A percentile compares a stretch with the other conserved stretches of the same genome.
phyloP scores from a whole-genome alignment of 2,888 invertebrate species.

The Mesochorus sp. region DNA sequence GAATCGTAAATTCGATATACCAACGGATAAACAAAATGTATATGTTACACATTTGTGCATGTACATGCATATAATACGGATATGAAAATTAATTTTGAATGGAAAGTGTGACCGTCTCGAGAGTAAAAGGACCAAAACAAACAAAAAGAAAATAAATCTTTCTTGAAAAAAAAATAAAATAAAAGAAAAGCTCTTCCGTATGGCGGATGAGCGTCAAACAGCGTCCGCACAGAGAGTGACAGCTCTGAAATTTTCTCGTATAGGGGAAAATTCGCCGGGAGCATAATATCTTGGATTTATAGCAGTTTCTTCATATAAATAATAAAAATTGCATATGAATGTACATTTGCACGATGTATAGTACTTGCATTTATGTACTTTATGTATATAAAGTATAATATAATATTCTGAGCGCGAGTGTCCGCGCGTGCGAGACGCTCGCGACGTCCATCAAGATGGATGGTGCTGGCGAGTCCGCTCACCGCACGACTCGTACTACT shows the following conservation, averaged over 20 bases:
- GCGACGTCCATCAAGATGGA: constrained; percentile 60
- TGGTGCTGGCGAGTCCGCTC: constrained; percentile 58
- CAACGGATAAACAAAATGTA: neutral
- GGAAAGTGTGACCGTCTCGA: no score
- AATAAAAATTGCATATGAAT: no score
- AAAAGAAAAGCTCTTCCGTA: no score
- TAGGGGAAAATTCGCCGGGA: constrained; percentile 43
- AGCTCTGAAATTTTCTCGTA: constrained; percentile 48
- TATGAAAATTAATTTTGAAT: neutral
- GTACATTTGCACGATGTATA: constrained; percentile 3
- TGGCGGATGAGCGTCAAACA: no score
- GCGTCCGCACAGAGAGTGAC: constrained; percentile 22
- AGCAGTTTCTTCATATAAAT: neutral
- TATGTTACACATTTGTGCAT: neutral
- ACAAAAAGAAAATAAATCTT: no score
- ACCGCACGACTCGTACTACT: constrained; percentile 61
- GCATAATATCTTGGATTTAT: constrained; percentile 42
- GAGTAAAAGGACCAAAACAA: no score
- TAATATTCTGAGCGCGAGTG: constrained; percentile 42
- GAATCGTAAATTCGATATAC: constrained; percentile 67
- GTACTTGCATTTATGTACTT: constrained; percentile 1
- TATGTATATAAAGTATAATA: no score
- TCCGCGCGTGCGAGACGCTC: constrained; percentile 59
- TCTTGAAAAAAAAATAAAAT: no score
- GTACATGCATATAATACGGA: neutral